These are phyloP conservation scores for Vulpes vulpes DNA, from an alignment of 2,113 vertebrate species.

Conservation along the genomic window DNA sequence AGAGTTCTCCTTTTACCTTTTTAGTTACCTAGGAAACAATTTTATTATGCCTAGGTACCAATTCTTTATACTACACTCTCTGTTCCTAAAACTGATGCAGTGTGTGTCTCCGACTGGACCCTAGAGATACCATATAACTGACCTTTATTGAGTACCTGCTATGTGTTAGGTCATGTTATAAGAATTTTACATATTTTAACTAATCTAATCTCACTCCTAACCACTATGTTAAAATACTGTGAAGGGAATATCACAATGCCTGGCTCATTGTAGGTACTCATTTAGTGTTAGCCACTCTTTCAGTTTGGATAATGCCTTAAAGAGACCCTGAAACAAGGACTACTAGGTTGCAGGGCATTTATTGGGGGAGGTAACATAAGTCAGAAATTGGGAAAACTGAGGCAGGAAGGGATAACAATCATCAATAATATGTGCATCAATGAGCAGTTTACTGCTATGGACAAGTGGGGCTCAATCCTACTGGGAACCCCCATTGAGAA, in stretches of 20 bases:
- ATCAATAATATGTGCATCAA: neutral
- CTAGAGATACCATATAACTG: neutral
- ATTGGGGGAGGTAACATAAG: neutral
- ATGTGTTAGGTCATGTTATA: neutral
- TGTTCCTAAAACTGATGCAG: neutral
- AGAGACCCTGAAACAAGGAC: neutral
- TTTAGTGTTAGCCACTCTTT: neutral
- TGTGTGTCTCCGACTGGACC: neutral
- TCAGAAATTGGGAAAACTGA: neutral
- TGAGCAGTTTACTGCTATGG: neutral
- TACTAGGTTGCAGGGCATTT: neutral
- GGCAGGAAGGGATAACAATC: neutral
- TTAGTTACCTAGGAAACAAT: neutral
- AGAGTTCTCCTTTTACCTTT: conserved; percentile 1
- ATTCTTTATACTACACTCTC: neutral
- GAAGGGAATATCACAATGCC: neutral
- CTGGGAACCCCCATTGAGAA: neutral
- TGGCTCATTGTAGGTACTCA: neutral
- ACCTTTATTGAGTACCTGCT: neutral
- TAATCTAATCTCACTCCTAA: conserved; percentile 14
- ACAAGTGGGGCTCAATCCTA: neutral
- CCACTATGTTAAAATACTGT: neutral
- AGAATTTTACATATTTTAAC: neutral
- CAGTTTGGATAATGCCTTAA: neutral
- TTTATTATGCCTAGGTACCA: neutral